These are phyloP conservation scores for Neogobius melanostomus DNA, from an alignment of 2,113 vertebrate species.

Conservation along the genomic window DNA sequence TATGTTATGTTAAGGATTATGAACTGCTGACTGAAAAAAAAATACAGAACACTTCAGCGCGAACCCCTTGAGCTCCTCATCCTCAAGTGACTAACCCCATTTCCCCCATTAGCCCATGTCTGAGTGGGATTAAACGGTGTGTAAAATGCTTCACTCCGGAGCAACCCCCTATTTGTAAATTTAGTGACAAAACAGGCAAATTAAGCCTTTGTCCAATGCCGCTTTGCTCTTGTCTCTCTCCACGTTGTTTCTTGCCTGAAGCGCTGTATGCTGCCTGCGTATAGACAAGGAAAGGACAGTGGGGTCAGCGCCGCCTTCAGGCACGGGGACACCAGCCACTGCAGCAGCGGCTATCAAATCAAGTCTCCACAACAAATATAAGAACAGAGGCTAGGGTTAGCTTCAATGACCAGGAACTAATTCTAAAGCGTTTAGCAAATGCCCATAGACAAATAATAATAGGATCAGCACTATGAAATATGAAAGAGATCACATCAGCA, in stretches of 20 bases:
- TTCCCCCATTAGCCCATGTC: slow-evolving; percentile 64
- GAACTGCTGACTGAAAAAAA: background rate
- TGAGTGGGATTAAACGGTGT: slow-evolving; percentile 67
- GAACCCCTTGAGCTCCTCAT: slow-evolving; percentile 17
- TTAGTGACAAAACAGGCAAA: slow-evolving; percentile 67
- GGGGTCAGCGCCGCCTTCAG: slow-evolving; percentile 69
- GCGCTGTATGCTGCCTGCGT: slow-evolving; percentile 57
- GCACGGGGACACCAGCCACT: slow-evolving; percentile 46
- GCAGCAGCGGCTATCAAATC: slow-evolving; percentile 43
- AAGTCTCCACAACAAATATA: slow-evolving; percentile 39
- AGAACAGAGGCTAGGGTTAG: slow-evolving; percentile 32
- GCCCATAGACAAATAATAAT: slow-evolving; percentile 30
- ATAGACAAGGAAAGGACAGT: slow-evolving; percentile 56
- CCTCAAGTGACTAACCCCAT: slow-evolving; percentile 27
- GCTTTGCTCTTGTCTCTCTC: slow-evolving; percentile 20
- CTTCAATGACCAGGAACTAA: slow-evolving; percentile 67
- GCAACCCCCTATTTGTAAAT: slow-evolving; percentile 53
- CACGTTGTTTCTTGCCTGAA: slow-evolving; percentile 67
- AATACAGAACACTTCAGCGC: background rate
- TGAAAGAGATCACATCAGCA: slow-evolving; percentile 34
- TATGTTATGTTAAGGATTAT: background rate
- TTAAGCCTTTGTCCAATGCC: slow-evolving; percentile 65
- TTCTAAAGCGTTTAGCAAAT: slow-evolving; percentile 44
- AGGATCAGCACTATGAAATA: slow-evolving; percentile 24
- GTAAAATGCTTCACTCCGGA: slow-evolving; percentile 59